Base-by-base conservation (phyloP, 1,140 invertebrate species). In the Berghia stephanieae region DNA sequence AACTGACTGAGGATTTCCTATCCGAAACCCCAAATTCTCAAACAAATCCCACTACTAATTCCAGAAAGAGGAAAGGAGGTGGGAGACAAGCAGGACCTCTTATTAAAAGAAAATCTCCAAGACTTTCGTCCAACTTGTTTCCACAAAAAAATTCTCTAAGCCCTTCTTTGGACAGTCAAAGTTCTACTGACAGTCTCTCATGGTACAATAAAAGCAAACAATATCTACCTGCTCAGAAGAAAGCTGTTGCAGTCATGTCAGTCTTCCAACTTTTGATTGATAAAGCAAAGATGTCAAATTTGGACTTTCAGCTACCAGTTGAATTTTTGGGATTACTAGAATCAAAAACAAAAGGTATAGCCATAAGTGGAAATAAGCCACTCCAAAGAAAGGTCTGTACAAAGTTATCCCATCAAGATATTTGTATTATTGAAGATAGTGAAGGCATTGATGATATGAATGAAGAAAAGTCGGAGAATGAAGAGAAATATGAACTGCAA, bases 201-300 rank as follows among this genome's bases (percentile, higher is more conserved):
- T n/a, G 24, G 69, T 46, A 57, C 43, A 46, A 71, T 8, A 70
- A n/a, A 75, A 40, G 16, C 63, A 63, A 69, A 36, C 27, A 34
- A 49, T 31, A n/a, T 49, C 24, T 52, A 8, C 5, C 69, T 27
- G n/a, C 31, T 1, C 69, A 71, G 21, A 77, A 77, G 38, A 79
- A 77, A 27, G 57, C 75, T 31, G 57, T 79, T 42, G 72, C 78
- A 16, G 46, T 83, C 16, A 77, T 80, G n/a, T 83, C 82, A 16
- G 72, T 83, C 13, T 83, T 83, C 71, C 82, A 83, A 40, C 81
- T 73, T 72, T 55, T 83, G 10, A 78, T 81, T 72, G 82, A 83
- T 77, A 80, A 81, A 55, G 74, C 79, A 24, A 80, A 76, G 27
- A 79, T 79, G 78, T 13, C 68, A 5, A 69, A 77, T 43, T 44